phyloP scores from a whole-genome alignment of 92 coral and sea anemone genomes.

The Bergia sp. region DNA sequence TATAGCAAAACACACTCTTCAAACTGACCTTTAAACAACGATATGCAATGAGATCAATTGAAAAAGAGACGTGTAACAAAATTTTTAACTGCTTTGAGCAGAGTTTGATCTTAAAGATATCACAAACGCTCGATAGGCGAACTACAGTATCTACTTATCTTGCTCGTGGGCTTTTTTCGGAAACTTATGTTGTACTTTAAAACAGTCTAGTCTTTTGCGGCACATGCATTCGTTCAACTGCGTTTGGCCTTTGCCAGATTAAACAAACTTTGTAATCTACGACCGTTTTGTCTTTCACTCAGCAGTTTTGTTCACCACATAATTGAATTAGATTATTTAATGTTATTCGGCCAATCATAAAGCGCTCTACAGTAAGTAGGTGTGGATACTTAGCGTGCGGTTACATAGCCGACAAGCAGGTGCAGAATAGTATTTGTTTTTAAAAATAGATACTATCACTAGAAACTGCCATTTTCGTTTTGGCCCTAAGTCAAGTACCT shows the following conservation, averaged over 20 bases:
- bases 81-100: no score
- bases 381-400: constrained; percentile 2
- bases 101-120: no score
- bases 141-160: no score
- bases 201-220: neutral
- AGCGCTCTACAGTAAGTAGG: neutral
- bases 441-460: neutral
- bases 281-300: neutral
- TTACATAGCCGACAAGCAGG: neutral
- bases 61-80: no score
- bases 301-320: neutral
- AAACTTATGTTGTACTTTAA: neutral
- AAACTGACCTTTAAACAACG: no score
- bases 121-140: no score
- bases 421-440: neutral
- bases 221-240: neutral
- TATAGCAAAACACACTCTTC: no score
- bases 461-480: constrained; percentile 3
- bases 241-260: neutral
- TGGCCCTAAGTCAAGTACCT: constrained; percentile 23
- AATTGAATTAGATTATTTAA: neutral
- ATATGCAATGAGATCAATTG: no score
- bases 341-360: neutral
- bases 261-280: neutral
- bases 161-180: no score